Percentiles rank a stretch among this genome's conserved stretches.
These are phyloP conservation scores for Micromesistius poutassou DNA, from an alignment of 2,797 vertebrate species.

Conservation along the genomic window DNA sequence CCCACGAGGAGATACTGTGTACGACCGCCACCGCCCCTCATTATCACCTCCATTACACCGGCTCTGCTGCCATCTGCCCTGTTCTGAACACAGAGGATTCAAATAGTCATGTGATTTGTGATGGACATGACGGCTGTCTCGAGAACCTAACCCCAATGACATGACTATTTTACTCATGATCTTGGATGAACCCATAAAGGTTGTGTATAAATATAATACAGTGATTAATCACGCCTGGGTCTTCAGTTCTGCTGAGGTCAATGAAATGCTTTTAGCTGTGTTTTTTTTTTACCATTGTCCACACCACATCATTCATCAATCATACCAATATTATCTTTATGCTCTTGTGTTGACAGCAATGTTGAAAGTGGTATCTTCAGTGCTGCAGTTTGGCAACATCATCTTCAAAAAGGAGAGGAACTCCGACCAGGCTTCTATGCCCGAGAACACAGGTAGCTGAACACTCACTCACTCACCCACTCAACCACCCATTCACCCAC, in stretches of 20 bases:
- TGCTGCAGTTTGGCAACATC: slow-evolving; percentile 97
- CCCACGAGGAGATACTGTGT: slow-evolving; percentile 94
- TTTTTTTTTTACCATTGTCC: neutral
- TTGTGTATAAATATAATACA: neutral
- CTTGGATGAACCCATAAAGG: neutral
- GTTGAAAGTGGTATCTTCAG: slow-evolving; percentile 94
- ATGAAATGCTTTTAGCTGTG: neutral
- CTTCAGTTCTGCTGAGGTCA: neutral
- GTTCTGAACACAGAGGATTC: neutral
- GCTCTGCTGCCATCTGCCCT: neutral
- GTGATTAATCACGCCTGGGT: neutral
- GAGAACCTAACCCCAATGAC: neutral
- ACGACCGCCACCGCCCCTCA: slow-evolving; percentile 10
- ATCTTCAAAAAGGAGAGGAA: slow-evolving; percentile 98
- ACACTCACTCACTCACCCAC: neutral
- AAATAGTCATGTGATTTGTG: no score
- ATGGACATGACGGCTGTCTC: neutral
- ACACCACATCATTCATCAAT: neutral
- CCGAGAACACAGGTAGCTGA: slow-evolving; percentile 89
- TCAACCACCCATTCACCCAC: neutral
- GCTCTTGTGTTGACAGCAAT: slow-evolving; percentile 76
- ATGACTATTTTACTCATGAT: neutral
- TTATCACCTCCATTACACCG: neutral
- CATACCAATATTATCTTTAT: slow-evolving; percentile 1
- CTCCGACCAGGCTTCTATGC: slow-evolving; percentile 97